These are phyloP conservation scores for Armadillidium nasatum DNA, from an alignment of 1,140 invertebrate species.

Conservation along the genomic window DNA sequence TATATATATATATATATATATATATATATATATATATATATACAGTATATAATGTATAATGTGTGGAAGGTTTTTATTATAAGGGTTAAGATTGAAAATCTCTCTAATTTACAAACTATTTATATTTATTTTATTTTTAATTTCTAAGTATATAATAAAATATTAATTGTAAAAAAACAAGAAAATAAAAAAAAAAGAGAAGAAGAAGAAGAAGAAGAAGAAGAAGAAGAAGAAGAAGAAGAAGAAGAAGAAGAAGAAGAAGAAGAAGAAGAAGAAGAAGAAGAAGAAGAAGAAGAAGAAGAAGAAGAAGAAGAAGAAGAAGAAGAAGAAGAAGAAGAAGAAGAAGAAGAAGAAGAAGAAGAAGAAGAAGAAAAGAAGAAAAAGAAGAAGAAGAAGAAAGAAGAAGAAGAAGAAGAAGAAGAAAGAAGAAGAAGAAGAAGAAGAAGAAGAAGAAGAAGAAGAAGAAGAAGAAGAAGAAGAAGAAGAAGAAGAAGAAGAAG, in stretches of 20 bases:
- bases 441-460: neutral
- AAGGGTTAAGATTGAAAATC: too few species aligned
- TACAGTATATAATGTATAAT: too few species aligned
- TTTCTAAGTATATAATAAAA: neutral
- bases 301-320: slow-evolving; percentile 11
- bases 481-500: neutral
- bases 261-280: neutral
- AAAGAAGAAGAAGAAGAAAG: neutral
- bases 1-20: too few species aligned
- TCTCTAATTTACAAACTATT: too few species aligned
- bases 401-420: neutral
- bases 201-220: neutral
- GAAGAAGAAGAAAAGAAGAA: too few species aligned
- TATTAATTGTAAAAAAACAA: neutral
- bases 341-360: too few species aligned
- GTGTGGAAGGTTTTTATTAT: too few species aligned
- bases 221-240: neutral
- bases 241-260: neutral
- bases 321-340: neutral
- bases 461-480: neutral
- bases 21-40: too few species aligned
- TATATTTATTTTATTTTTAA: too few species aligned
- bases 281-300: neutral
- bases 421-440: neutral
- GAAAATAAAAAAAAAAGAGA: too few species aligned